Conservation (phyloP, 2,797 vertebrate genomes). For the Cephalopachus bancanus region DNA sequence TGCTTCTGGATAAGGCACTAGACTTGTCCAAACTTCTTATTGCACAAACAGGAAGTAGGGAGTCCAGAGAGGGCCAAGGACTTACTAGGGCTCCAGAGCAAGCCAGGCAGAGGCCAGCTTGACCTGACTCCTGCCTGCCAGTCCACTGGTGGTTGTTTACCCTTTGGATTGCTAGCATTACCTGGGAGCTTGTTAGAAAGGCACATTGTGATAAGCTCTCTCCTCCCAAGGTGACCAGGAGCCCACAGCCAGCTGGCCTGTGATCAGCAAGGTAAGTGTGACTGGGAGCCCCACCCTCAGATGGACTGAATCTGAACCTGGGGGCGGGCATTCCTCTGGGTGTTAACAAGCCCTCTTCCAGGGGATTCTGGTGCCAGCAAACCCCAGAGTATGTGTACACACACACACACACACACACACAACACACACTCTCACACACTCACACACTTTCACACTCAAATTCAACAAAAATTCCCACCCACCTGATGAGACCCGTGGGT, state of each 20-base stretch:
- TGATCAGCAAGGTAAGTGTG: not conserved
- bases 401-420: not conserved
- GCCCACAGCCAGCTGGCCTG: slow-evolving; percentile 75
- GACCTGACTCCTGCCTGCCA: not conserved
- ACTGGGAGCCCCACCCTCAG: not conserved
- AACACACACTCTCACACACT: not conserved
- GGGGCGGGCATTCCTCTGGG: not conserved
- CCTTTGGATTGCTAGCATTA: not conserved
- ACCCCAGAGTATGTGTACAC: not conserved
- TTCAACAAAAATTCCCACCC: not conserved
- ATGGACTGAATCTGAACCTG: not conserved
- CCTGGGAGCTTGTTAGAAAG: not conserved
- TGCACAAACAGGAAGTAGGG: not conserved
- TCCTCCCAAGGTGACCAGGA: slow-evolving; percentile 88
- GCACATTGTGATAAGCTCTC: slow-evolving; percentile 83
- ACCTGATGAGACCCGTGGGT: not conserved
- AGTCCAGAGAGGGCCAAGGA: not conserved
- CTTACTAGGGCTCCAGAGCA: not conserved
- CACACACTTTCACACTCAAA: not conserved
- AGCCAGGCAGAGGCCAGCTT: not conserved
- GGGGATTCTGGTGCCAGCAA: not conserved
- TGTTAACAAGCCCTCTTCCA: not conserved
- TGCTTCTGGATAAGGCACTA: not conserved
- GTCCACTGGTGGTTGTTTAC: no score
- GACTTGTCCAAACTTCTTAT: not conserved